Conservation (phyloP, 1,140 invertebrate genomes). For the Ceratoteleas bidentatus region DNA sequence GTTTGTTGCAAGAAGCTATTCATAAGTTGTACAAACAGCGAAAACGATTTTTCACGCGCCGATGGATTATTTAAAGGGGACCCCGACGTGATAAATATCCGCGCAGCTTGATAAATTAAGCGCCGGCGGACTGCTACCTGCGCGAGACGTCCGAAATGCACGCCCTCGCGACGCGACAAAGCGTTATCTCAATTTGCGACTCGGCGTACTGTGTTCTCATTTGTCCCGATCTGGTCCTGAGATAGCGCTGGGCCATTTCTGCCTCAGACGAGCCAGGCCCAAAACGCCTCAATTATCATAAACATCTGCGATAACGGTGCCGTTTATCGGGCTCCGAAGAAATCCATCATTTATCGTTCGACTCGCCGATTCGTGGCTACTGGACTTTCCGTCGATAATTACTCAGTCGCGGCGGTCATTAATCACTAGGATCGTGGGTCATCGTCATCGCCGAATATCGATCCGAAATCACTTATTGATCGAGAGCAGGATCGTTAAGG, state of each 20-base stretch:
- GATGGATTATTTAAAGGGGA: slow-evolving; percentile 1
- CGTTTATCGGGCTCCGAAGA: neutral
- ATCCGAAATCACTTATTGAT: slow-evolving; percentile 36
- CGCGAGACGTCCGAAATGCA: neutral
- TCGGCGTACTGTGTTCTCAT: neutral
- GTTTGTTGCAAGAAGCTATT: slow-evolving; percentile 5
- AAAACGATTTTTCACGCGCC: slow-evolving; percentile 3
- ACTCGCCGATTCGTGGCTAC: slow-evolving; percentile 42
- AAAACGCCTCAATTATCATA: slow-evolving; percentile 25
- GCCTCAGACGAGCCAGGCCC: neutral
- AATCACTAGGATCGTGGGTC: slow-evolving; percentile 41
- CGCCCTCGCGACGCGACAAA: neutral
- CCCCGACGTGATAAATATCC: neutral
- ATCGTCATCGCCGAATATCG: slow-evolving; percentile 39
- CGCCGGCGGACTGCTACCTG: neutral
- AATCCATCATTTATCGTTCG: slow-evolving; percentile 27
- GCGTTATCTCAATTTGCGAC: neutral
- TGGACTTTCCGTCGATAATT: slow-evolving; percentile 42
- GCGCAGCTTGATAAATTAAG: neutral
- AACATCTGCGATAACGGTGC: slow-evolving; percentile 6
- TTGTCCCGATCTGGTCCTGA: neutral
- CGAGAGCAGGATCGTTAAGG: slow-evolving; percentile 19
- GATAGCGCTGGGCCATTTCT: neutral
- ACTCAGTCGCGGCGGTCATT: slow-evolving; percentile 33
- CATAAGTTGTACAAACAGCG: neutral